These are phyloP conservation scores for Perdita meconis DNA, from an alignment of 2,888 invertebrate species.

Conservation along the genomic window DNA sequence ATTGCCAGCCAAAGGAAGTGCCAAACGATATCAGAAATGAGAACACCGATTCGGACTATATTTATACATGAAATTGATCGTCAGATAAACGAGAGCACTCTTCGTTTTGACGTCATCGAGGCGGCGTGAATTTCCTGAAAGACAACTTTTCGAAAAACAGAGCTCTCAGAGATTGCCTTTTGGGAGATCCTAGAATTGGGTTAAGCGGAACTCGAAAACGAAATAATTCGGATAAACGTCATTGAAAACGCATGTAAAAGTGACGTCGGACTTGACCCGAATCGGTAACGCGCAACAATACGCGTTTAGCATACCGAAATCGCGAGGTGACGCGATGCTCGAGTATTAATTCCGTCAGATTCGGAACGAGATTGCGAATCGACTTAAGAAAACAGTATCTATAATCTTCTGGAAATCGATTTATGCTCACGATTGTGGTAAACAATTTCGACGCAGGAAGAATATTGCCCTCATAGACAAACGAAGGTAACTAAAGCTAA, in stretches of 20 bases:
- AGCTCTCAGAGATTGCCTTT: not conserved
- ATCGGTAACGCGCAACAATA: slow-evolving; percentile 46
- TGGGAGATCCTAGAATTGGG: slow-evolving; percentile 14
- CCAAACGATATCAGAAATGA: no score
- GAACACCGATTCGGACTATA: no score
- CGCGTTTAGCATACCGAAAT: slow-evolving; percentile 60
- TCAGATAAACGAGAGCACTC: no score
- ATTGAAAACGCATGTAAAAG: slow-evolving; percentile 57
- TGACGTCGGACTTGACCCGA: slow-evolving; percentile 67
- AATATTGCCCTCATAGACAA: not conserved
- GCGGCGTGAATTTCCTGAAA: no score
- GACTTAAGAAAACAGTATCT: not conserved
- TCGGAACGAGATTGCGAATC: slow-evolving; percentile 19
- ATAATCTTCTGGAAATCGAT: not conserved
- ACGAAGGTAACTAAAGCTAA: no score
- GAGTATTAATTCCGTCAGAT: slow-evolving; percentile 32
- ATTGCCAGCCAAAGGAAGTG: no score
- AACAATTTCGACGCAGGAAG: not conserved
- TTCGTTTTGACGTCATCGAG: no score
- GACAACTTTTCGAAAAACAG: no score
- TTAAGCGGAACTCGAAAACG: slow-evolving; percentile 12
- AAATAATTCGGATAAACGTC: slow-evolving; percentile 40
- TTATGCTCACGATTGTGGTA: not conserved
- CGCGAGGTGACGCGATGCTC: slow-evolving; percentile 17
- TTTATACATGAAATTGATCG: no score